Evolutionary conservation across 2,113 vertebrate genomes (phyloP), one percentile per base, ranked within the genome.

Genomic region (Ceuthmochares aereus): DNA sequence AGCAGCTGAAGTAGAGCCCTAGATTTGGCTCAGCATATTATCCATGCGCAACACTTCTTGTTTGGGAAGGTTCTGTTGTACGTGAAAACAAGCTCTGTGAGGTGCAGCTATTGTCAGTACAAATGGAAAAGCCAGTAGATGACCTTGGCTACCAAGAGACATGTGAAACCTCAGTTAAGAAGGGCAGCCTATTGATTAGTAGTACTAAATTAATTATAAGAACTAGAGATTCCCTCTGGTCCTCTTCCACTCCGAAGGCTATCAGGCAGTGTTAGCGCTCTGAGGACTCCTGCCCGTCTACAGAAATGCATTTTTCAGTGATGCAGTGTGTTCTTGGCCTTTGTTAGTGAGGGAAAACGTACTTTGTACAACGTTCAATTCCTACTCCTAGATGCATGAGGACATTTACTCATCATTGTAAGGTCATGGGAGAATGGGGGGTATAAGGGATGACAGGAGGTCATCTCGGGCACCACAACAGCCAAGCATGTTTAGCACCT

Each of bases 341-440:
- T 7, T 23, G 16, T 4, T 66, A 36, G 29, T 0, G 1, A 66
- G 21, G 26, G 51, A 58, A 60, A 14, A 27, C 10, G 10, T 14
- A 10, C 37, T 13, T 30, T 26, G 12, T n/a, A n/a, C n/a, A n/a
- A n/a, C n/a, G n/a, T n/a, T 70, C 5, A 12, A 6, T 87, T 66
- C 47, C 11, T 55, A 3, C 27, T 45, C 10, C 22, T 16, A 1
- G 4, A 5, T 60, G 29, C 10, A 4, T 23, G 18, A 66, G 32
- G 58, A 34, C 6, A 30, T 62, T 9, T n/a, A 17, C 11, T n/a
- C 32, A 74, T 29, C 20, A 21, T 10, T 0, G 0, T 7, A 12
- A 67, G 3, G 17, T 73, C 16, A 1, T 6, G 20, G n/a, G 30
- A 76, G 40, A 66, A 6, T 20, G 42, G 5, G 10, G 26, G 22